Conservation (phyloP, 2,113 vertebrate species). For the Lamprotornis superbus region DNA sequence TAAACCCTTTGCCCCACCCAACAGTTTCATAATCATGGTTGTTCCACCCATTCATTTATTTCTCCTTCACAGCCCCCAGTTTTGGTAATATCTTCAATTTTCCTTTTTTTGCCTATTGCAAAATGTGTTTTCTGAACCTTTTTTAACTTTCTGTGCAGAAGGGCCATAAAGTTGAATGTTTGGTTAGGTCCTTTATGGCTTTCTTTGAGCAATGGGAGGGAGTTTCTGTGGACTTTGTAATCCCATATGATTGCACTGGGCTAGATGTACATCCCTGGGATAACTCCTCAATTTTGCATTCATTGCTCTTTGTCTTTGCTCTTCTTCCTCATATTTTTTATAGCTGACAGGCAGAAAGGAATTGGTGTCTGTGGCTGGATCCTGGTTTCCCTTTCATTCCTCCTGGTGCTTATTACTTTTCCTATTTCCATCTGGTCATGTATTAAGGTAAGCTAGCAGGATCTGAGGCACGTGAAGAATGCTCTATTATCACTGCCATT, state of each 20-base stretch:
- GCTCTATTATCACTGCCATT: fast-evolving
- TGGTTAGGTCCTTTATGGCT: not conserved
- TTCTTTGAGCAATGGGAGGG: fast-evolving
- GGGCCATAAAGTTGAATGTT: not conserved
- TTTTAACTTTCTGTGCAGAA: not conserved
- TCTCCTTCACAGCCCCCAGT: not conserved
- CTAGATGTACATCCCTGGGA: not conserved
- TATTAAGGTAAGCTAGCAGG: constrained; percentile 79
- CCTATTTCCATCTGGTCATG: constrained; percentile 86
- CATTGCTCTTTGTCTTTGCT: not conserved
- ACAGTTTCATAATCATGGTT: not conserved
- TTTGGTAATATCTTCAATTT: not conserved
- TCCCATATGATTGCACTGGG: not conserved
- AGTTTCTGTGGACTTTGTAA: not conserved
- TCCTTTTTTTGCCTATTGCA: not conserved
- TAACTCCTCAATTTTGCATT: not conserved
- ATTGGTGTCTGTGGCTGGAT: constrained; percentile 82
- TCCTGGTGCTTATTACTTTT: constrained; percentile 77
- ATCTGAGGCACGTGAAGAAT: not conserved
- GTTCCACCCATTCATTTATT: not conserved
- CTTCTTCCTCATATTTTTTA: not conserved
- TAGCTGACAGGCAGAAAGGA: constrained; percentile 70
- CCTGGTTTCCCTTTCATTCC: constrained; percentile 75
- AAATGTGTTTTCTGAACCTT: not conserved
- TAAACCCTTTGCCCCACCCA: not conserved